Evolutionary conservation across 2,113 vertebrate genomes (phyloP), one percentile per base, ranked within the genome.

Genomic region (Carollia perspicillata): DNA sequence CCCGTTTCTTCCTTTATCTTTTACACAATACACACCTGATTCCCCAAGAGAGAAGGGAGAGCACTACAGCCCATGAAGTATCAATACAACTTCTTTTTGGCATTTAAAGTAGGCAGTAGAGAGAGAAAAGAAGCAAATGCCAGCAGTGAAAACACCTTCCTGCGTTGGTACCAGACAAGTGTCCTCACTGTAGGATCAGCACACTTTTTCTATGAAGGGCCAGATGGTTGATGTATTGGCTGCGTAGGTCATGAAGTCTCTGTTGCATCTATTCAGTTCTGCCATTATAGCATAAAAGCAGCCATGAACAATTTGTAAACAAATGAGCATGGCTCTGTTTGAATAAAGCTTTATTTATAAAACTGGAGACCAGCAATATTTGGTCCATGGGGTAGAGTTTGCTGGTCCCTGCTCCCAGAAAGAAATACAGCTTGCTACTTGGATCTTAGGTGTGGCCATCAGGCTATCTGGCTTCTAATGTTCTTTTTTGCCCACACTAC

Each of bases 321-420:
- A 90, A 93, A 75, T 40, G n/a, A 23, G 1, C 72, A 69, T 47
- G 51, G 7, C 20, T 69, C 2, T 84, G 30, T 88, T 90, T 95
- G 69, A 95, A 28, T 90, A 84, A 84, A 92, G 77, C 55, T 72
- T 93, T 90, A 81, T 89, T 95, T 85, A 69, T 44, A 86, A 94
- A 79, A 40, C 49, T 72, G 33, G 23, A 75, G 7, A 6, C 5
- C 3, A 28, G 8, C 12, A 23, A 33, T 63, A 35, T 74, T 51
- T 92, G 26, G 44, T 47, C 42, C 17, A 65, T 23, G 26, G 9
- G 6, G 18, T 26, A 42, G 8, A 37, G 28, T 74, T 80, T 92
- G 60, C 58, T 85, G 8, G 83, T n/a, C 22, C 18, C 22, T 84
- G 8, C 23, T 89, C 8, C 60, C 53, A 28, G 16, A 40, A 88